Conservation (phyloP, 1,140 invertebrate species). For the Hydropsyche tenuis region DNA sequence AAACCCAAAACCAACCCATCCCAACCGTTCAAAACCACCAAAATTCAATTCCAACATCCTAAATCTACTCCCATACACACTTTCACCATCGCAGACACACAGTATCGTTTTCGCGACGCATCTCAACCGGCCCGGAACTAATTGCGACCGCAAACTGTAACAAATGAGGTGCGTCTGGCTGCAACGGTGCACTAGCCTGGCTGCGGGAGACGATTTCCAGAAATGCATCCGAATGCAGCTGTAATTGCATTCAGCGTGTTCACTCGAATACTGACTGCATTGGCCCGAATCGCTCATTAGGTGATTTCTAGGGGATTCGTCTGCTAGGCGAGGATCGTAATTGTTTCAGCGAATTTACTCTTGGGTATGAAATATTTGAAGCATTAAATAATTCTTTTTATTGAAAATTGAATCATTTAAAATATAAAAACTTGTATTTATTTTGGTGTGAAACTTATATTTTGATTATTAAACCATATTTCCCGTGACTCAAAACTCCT, state of each 20-base stretch:
- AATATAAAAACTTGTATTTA: too few species aligned
- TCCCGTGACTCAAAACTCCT: too few species aligned
- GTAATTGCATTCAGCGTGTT: constrained; percentile 30
- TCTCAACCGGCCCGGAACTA: constrained; percentile 23
- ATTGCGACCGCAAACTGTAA: constrained; percentile 30
- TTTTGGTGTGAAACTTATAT: too few species aligned
- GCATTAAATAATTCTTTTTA: too few species aligned
- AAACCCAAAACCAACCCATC: too few species aligned
- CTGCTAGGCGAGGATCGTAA: too few species aligned
- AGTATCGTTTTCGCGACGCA: background rate
- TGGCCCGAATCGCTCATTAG: constrained; percentile 12
- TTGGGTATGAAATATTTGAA: too few species aligned
- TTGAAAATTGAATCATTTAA: too few species aligned
- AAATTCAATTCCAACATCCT: too few species aligned
- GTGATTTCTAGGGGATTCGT: constrained; percentile 3
- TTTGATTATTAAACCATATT: too few species aligned
- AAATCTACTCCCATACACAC: background rate
- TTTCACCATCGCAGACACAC: constrained; percentile 4
- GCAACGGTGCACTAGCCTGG: background rate
- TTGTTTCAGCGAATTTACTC: too few species aligned
- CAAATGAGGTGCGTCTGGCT: constrained; percentile 30
- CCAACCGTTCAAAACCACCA: too few species aligned
- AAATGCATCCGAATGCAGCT: background rate
- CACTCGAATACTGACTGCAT: constrained; percentile 1
- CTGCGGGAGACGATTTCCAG: background rate